Percentiles rank a stretch among this genome's conserved stretches.
Conservation (phyloP, 2,797 vertebrate species). For the Myripristis jacobus region DNA sequence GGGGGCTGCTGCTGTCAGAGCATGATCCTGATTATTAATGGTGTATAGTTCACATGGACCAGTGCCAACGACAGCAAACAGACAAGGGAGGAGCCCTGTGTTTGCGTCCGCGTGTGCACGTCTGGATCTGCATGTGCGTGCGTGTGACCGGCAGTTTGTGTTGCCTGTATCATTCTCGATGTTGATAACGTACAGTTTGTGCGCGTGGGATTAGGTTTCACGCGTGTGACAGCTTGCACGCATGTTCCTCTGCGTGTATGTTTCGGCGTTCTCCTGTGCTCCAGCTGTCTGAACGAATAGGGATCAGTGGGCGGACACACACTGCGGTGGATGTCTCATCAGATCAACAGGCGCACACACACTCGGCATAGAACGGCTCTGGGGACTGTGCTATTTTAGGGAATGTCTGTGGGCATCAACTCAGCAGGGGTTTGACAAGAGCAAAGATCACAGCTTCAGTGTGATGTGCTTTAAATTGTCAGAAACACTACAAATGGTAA, state of each 20-base stretch:
- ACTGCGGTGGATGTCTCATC: slow-evolving; percentile 37
- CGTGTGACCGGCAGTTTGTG: no score
- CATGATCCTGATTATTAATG: no score
- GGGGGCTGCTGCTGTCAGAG: no score
- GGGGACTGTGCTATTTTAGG: slow-evolving; percentile 64
- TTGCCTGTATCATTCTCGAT: no score
- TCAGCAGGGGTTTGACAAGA: slow-evolving; percentile 41
- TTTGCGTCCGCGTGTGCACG: no score
- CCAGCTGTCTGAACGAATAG: slow-evolving; percentile 75
- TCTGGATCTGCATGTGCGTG: neutral
- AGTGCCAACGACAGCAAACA: no score
- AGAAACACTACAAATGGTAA: neutral
- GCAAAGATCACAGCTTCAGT: slow-evolving; percentile 11
- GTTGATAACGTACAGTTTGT: no score
- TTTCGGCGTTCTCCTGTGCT: slow-evolving; percentile 63
- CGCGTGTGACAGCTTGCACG: neutral
- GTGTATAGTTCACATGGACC: no score
- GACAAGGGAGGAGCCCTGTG: no score
- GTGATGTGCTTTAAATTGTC: neutral
- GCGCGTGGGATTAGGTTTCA: no score
- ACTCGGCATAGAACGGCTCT: slow-evolving; percentile 43
- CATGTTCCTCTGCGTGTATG: slow-evolving; percentile 32
- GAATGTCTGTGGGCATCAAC: slow-evolving; percentile 41
- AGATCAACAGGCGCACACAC: slow-evolving; percentile 16
- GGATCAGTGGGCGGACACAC: slow-evolving; percentile 58